Percentiles rank a stretch among this genome's conserved stretches.
phyloP scores from a whole-genome alignment of 2,113 vertebrate genomes.

The Aegypius monachus region DNA sequence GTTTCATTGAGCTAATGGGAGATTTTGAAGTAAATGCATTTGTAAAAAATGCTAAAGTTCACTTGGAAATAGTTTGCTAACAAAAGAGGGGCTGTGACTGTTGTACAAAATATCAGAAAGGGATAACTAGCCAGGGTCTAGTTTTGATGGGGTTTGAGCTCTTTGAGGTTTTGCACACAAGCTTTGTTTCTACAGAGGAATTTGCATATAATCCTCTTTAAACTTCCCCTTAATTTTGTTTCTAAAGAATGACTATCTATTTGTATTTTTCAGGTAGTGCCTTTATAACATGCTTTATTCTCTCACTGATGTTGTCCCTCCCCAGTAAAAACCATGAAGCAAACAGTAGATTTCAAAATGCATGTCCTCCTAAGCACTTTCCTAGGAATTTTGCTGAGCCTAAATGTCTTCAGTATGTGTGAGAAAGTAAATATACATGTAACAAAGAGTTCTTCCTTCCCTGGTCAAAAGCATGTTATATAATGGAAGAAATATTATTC shows the following conservation, averaged over 20 bases:
- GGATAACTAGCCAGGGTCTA: neutral
- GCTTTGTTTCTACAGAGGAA: neutral
- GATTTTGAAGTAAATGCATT: neutral
- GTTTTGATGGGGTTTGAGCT: no score
- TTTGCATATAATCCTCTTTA: neutral
- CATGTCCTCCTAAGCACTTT: neutral
- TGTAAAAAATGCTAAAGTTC: neutral
- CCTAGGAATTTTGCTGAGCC: conserved; percentile 16
- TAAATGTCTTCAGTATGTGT: neutral
- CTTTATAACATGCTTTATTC: neutral
- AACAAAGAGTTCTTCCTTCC: conserved; percentile 35
- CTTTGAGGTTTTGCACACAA: no score
- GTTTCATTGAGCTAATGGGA: neutral
- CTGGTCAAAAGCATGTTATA: neutral
- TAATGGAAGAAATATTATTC: conserved; percentile 38
- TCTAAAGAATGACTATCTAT: neutral
- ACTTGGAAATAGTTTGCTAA: neutral
- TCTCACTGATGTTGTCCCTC: neutral
- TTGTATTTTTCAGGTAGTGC: neutral
- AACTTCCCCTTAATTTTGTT: neutral
- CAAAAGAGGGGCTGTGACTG: neutral
- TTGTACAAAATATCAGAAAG: neutral
- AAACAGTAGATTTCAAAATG: neutral
- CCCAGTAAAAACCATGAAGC: neutral
- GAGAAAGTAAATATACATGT: conserved; percentile 38